Evolutionary conservation across 2,797 vertebrate species (phyloP).

Genomic region (Prionace glauca): DNA sequence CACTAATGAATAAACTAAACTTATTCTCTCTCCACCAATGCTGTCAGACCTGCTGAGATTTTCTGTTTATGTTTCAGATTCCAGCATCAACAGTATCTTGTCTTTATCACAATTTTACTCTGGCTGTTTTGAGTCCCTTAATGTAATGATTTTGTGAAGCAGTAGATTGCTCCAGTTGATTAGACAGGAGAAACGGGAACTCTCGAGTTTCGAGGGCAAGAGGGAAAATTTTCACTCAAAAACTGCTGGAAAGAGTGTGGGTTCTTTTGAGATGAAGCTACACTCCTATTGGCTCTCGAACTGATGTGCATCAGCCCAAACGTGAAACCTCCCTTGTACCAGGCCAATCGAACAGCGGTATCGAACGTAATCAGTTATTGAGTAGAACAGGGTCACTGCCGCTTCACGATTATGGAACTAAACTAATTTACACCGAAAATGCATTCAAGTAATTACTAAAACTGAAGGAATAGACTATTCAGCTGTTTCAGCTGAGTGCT

Average conservation of each 20-base stretch:
- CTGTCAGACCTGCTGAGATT: too few relatives aligned
- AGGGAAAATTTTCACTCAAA: background rate
- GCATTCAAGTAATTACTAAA: background rate
- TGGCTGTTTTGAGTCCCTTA: background rate
- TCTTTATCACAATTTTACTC: background rate
- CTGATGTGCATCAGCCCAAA: background rate
- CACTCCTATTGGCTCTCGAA: background rate
- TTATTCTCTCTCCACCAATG: too few relatives aligned
- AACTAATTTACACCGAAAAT: constrained; percentile 60
- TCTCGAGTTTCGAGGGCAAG: background rate
- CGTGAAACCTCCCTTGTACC: background rate
- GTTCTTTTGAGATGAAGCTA: background rate
- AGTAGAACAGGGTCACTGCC: background rate
- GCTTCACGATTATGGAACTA: constrained; percentile 47
- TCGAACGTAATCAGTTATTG: background rate
- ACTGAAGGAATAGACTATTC: background rate
- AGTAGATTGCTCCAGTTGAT: background rate
- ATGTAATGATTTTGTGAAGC: background rate
- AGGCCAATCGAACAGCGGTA: background rate
- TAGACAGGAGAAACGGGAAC: background rate
- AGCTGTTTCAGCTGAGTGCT: constrained; percentile 60
- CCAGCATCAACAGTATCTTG: too few relatives aligned
- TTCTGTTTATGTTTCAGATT: too few relatives aligned
- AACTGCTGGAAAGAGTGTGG: background rate
- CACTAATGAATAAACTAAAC: too few relatives aligned